Base-by-base conservation (phyloP, 1,140 invertebrate genomes). In the Lasioglossum albipes region DNA sequence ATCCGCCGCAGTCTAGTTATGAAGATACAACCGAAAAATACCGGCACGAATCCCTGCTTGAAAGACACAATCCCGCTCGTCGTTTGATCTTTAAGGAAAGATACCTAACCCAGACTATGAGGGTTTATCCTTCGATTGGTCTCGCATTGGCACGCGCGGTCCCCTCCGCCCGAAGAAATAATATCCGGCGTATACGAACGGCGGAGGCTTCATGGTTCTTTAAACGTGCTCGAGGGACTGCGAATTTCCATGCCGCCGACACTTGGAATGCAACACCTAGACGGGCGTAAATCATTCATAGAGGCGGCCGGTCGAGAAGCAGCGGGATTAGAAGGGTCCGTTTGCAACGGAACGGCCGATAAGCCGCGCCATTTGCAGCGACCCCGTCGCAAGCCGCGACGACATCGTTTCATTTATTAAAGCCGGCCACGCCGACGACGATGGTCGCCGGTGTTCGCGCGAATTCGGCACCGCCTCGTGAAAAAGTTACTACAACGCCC, bases 211-310 rank as follows among this genome's bases (percentile, higher is more conserved):
- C 57, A 59, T 20, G 52, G 52, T 54, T 54, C 52, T 54, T 54
- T 54, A 20, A 54, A 9, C 57, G 22, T 6, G 1, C 66, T n/a
- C 52, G 6, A 16, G 36, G 66, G 42, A 62, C 42, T 42, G 42
- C 67, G 62, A 78, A 78, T 78, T 78, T 78, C 75, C 67, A 67
- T 78, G 59, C 64, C 75, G 75, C 52, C 75, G 75, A 64, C 67
- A 71, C 68, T 78, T 64, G 4, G 42, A 49, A 52, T 52, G 75
- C 31, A 67, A 42, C 57, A 62, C 67, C 22, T 36, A 41, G 42
- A 1, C 36, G 36, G 42, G 59, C 59, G 62, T 78, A 78, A 71
- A 78, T 78, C 75, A 71, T 78, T 71, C 67, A 78, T 78, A 20
- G 68, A 18, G 13, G 67, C 42, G 20, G 27, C 59, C 6, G 22